Evolutionary conservation across 2,113 vertebrate species (phyloP).

Genomic region (Campylomormyrus numenius): DNA sequence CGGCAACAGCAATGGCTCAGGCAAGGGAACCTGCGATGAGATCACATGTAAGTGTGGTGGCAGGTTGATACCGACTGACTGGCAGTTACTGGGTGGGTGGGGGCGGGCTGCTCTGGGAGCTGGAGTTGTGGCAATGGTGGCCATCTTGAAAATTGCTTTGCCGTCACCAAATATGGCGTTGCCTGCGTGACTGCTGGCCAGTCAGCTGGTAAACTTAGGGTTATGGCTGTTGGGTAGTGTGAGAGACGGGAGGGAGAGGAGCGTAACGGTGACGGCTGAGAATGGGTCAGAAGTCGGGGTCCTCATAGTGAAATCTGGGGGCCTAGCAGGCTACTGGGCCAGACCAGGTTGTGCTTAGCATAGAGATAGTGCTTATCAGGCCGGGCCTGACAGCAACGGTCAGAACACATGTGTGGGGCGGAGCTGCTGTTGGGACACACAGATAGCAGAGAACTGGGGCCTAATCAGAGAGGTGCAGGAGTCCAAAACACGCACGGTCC

Average conservation of each 20-base stretch:
- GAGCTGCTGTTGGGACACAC: constrained; percentile 31
- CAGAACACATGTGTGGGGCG: constrained; percentile 43
- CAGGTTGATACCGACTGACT: constrained; percentile 39
- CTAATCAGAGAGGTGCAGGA: constrained; percentile 19
- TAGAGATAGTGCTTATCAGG: constrained; percentile 81
- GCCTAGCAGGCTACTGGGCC: constrained; percentile 47
- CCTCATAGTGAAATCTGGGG: constrained; percentile 68
- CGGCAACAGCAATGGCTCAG: constrained; percentile 27
- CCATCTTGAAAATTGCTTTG: constrained; percentile 13
- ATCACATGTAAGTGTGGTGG: constrained; percentile 32
- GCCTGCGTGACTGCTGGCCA: constrained; percentile 19
- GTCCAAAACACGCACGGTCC: background rate
- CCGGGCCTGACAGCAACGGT: constrained; percentile 69
- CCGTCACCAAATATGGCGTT: constrained; percentile 33
- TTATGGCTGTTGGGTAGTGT: background rate
- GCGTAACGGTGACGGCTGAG: background rate
- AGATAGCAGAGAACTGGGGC: constrained; percentile 45
- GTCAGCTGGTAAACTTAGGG: constrained; percentile 23
- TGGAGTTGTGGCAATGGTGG: background rate
- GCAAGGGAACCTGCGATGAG: constrained; percentile 29
- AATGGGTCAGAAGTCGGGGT: constrained; percentile 7
- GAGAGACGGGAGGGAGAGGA: background rate
- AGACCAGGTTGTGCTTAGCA: constrained; percentile 43
- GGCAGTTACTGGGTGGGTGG: constrained; percentile 23
- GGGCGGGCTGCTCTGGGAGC: constrained; percentile 10